A percentile compares a stretch with the other conserved stretches of the same genome.
Conservation (phyloP, 1,140 invertebrate genomes). For the Lepidurus apus region DNA sequence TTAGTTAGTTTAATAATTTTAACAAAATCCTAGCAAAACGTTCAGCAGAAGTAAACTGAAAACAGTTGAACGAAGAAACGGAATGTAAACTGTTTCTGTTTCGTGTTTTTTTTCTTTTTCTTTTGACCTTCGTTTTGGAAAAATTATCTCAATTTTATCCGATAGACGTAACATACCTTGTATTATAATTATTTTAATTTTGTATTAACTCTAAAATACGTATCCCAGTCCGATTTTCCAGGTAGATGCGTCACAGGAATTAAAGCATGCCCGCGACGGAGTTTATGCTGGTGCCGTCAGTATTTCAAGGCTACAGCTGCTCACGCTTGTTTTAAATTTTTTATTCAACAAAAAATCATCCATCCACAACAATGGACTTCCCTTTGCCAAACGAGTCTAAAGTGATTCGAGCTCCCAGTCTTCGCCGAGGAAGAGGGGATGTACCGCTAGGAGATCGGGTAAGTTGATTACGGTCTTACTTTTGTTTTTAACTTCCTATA, state of each 20-base stretch:
- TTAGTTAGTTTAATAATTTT: no score
- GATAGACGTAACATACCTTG: no score
- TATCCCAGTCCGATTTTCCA: neutral
- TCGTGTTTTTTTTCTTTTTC: no score
- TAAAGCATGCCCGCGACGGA: slow-evolving; percentile 11
- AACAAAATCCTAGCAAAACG: no score
- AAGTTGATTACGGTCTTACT: slow-evolving; percentile 36
- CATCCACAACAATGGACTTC: neutral
- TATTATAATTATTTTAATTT: no score
- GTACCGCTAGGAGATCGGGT: slow-evolving; percentile 43
- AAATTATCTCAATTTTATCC: no score
- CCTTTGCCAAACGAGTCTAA: slow-evolving; percentile 24
- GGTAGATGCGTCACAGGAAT: neutral
- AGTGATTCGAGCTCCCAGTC: slow-evolving; percentile 42
- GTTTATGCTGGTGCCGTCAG: neutral
- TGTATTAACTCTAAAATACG: no score
- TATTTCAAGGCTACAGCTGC: slow-evolving; percentile 8
- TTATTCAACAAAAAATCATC: neutral
- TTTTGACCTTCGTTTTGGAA: no score
- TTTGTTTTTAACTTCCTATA: neutral
- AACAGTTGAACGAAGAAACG: no score
- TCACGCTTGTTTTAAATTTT: neutral
- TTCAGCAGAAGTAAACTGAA: no score
- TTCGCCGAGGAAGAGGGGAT: slow-evolving; percentile 42
- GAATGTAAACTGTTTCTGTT: no score